These are phyloP conservation scores for Drosophila rufa DNA, from an alignment of 1,140 invertebrate genomes.

Conservation along the genomic window DNA sequence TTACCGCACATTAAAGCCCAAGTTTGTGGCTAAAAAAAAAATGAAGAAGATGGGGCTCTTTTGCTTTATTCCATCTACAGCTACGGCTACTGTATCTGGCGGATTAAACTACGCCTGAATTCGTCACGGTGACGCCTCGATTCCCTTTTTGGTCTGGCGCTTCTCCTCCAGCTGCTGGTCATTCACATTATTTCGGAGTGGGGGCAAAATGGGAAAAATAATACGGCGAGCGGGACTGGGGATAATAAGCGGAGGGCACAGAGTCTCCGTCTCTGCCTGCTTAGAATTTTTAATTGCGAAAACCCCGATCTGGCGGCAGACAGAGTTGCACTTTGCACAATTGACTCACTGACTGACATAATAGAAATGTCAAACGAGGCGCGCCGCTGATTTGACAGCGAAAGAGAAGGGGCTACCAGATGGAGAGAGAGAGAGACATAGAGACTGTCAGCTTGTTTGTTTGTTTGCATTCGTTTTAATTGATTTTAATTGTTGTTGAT, in stretches of 20 bases:
- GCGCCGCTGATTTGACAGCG: slow-evolving; percentile 72
- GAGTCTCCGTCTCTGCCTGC: slow-evolving; percentile 28
- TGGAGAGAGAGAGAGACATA: not conserved
- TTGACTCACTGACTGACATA: slow-evolving; percentile 76
- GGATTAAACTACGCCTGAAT: slow-evolving; percentile 66
- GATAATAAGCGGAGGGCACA: slow-evolving; percentile 16
- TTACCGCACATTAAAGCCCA: slow-evolving; percentile 77
- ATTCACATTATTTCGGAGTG: slow-evolving; percentile 54
- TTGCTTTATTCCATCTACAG: slow-evolving; percentile 7
- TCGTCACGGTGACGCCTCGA: slow-evolving; percentile 67
- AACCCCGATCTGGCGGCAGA: slow-evolving; percentile 7
- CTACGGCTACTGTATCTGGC: slow-evolving; percentile 21
- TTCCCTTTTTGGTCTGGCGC: slow-evolving; percentile 48
- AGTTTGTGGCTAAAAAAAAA: slow-evolving; percentile 47
- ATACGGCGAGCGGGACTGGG: not conserved
- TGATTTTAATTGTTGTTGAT: slow-evolving; percentile 81
- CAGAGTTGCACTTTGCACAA: slow-evolving; percentile 49
- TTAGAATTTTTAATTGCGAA: slow-evolving; percentile 73
- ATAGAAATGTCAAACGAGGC: slow-evolving; percentile 77
- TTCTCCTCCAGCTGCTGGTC: slow-evolving; percentile 54
- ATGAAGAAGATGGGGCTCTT: not conserved
- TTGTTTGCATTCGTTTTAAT: slow-evolving; percentile 73
- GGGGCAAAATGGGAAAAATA: slow-evolving; percentile 3
- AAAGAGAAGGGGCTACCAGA: slow-evolving; percentile 4
- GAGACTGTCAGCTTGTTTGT: slow-evolving; percentile 46